Conservation (phyloP, 2,113 vertebrate genomes). For the Callospermophilus lateralis region DNA sequence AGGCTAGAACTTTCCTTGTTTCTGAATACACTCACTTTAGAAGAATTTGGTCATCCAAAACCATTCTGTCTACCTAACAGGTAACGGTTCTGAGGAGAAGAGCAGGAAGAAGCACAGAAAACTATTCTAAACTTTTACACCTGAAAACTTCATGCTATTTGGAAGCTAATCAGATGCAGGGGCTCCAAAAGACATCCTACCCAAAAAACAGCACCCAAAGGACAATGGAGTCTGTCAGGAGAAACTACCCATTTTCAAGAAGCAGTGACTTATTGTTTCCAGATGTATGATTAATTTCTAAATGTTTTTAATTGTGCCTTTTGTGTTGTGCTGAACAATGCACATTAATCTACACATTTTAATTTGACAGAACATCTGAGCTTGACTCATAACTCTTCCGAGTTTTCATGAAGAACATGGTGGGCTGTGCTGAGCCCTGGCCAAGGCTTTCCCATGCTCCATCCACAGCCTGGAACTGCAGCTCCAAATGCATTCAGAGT, state of each 20-base stretch:
- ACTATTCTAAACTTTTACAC: neutral
- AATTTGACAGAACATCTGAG: neutral
- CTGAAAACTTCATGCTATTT: neutral
- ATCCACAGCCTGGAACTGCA: neutral
- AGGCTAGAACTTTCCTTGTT: neutral
- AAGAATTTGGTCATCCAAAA: neutral
- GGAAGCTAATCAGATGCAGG: slow-evolving; percentile 21
- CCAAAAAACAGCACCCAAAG: neutral
- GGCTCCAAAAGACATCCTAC: neutral
- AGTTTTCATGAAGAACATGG: neutral
- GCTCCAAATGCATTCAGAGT: neutral
- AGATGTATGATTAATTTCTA: neutral
- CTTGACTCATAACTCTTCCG: neutral
- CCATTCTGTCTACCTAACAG: neutral
- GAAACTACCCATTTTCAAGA: neutral
- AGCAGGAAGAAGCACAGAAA: neutral
- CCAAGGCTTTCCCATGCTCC: neutral
- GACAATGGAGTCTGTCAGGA: neutral
- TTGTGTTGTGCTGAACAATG: neutral
- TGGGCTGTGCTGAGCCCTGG: neutral
- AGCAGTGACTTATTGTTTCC: slow-evolving; percentile 32
- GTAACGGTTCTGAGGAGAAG: neutral
- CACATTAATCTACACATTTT: neutral
- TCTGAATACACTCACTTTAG: neutral
- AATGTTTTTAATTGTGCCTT: neutral